Evolutionary conservation across 2,888 invertebrate genomes (phyloP).

Genomic region (Lottia scabra): DNA sequence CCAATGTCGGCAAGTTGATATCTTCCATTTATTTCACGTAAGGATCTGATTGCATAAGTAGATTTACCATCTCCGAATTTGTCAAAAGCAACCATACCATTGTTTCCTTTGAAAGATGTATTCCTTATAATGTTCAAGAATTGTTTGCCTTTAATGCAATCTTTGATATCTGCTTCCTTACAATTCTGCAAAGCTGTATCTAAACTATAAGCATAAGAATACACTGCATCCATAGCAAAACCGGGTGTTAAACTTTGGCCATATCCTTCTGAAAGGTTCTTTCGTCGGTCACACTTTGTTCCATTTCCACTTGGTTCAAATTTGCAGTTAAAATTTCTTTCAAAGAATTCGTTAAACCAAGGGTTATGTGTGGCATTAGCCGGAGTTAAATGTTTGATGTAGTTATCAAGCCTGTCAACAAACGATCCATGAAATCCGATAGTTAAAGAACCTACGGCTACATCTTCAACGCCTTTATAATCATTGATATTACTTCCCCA

Average conservation of each 20-base stretch:
- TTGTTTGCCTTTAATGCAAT: constrained; percentile 19
- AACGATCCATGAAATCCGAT: constrained; percentile 29
- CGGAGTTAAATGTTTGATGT: constrained; percentile 8
- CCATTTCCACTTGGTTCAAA: neutral
- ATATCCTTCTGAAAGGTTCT: constrained; percentile 13
- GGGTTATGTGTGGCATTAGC: constrained; percentile 8
- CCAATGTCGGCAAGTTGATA: constrained; percentile 23
- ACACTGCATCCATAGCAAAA: constrained; percentile 34
- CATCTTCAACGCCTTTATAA: constrained; percentile 28
- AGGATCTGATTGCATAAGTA: constrained; percentile 24
- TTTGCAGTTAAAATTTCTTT: neutral
- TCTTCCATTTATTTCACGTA: constrained; percentile 9
- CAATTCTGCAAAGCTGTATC: constrained; percentile 25
- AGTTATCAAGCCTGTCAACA: constrained; percentile 12
- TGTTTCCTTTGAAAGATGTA: constrained; percentile 25
- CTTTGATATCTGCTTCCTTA: neutral
- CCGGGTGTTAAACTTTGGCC: constrained; percentile 28
- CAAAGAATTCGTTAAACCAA: constrained; percentile 18
- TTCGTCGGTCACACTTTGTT: neutral
- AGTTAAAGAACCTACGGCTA: constrained; percentile 30
- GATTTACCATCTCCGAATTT: constrained; percentile 30
- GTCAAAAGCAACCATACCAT: constrained; percentile 32
- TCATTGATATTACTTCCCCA: constrained; percentile 38
- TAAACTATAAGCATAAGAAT: constrained; percentile 34
- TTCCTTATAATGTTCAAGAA: constrained; percentile 22